phyloP scores from a whole-genome alignment of 2,888 invertebrate genomes.

The Andricus curvator region DNA sequence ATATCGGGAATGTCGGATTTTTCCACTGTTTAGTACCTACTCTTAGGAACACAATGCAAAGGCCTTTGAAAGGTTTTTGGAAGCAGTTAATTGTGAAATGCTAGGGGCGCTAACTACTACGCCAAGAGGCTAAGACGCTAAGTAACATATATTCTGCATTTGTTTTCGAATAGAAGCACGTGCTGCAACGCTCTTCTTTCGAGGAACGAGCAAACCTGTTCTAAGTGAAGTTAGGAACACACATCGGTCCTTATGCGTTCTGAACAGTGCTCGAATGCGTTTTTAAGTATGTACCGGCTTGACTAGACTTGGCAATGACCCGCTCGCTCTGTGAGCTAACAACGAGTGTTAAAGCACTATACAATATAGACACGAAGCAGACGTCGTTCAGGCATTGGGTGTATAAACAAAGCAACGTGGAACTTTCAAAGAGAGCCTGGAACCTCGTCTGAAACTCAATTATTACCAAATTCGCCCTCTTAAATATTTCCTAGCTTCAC shows the following conservation, averaged over 20 bases:
- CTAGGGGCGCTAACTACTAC: slow-evolving; percentile 5
- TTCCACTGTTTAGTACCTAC: no score
- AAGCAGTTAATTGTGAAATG: not conserved
- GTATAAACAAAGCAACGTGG: slow-evolving; percentile 43
- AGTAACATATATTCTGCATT: slow-evolving; percentile 37
- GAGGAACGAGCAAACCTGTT: slow-evolving; percentile 27
- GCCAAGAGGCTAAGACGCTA: not conserved
- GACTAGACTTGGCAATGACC: slow-evolving; percentile 36
- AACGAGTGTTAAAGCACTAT: not conserved
- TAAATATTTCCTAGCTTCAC: slow-evolving; percentile 2
- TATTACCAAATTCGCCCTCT: not conserved
- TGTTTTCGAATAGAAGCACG: slow-evolving; percentile 34
- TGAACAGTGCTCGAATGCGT: slow-evolving; percentile 26
- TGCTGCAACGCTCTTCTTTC: slow-evolving; percentile 35
- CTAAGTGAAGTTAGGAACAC: slow-evolving; percentile 32
- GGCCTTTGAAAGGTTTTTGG: not conserved
- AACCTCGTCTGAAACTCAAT: not conserved
- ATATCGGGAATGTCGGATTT: no score
- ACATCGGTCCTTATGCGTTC: slow-evolving; percentile 15
- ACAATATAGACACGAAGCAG: slow-evolving; percentile 20
- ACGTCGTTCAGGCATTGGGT: slow-evolving; percentile 18
- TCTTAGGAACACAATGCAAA: no score
- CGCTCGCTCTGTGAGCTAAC: slow-evolving; percentile 19
- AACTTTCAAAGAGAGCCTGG: slow-evolving; percentile 43
- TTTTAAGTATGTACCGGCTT: slow-evolving; percentile 26